These are phyloP conservation scores for Drosophila baimaii DNA, from an alignment of 1,140 invertebrate genomes.

Conservation along the genomic window DNA sequence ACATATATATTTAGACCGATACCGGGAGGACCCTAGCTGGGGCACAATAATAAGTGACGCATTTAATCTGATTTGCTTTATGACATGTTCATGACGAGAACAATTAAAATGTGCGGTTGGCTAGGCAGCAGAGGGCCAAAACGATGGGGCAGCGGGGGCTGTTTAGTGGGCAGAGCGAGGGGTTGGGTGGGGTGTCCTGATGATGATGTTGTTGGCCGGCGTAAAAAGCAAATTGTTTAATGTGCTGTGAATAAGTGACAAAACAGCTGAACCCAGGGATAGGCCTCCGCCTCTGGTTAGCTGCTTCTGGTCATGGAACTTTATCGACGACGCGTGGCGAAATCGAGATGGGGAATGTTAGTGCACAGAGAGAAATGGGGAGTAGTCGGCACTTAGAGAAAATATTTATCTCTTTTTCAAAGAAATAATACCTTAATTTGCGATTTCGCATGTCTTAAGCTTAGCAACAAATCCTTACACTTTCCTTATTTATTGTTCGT, in stretches of 20 bases:
- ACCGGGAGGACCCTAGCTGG: constrained; percentile 43
- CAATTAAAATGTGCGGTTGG: constrained; percentile 82
- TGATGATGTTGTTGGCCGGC: constrained; percentile 72
- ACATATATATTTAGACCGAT: constrained; percentile 32
- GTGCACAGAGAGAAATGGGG: neutral
- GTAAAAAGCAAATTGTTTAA: constrained; percentile 83
- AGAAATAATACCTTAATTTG: too few relatives aligned
- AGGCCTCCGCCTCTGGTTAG: constrained; percentile 19
- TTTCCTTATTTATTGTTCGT: too few relatives aligned
- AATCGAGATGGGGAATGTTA: constrained; percentile 22
- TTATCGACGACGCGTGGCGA: constrained; percentile 65
- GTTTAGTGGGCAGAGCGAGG: constrained; percentile 9
- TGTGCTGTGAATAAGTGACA: constrained; percentile 83
- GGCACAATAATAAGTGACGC: constrained; percentile 81
- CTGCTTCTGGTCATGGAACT: constrained; percentile 60
- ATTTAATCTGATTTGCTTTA: constrained; percentile 83
- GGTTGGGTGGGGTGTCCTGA: constrained; percentile 36
- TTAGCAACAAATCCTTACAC: too few relatives aligned
- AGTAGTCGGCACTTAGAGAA: neutral
- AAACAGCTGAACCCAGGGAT: constrained; percentile 72
- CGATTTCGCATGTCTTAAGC: too few relatives aligned
- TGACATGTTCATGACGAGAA: constrained; percentile 83
- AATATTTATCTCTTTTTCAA: too few relatives aligned
- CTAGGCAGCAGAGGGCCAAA: constrained; percentile 67
- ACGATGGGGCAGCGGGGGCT: neutral